These are phyloP conservation scores for Orestias chungarensis DNA, from an alignment of 2,797 vertebrate genomes.

Conservation along the genomic window DNA sequence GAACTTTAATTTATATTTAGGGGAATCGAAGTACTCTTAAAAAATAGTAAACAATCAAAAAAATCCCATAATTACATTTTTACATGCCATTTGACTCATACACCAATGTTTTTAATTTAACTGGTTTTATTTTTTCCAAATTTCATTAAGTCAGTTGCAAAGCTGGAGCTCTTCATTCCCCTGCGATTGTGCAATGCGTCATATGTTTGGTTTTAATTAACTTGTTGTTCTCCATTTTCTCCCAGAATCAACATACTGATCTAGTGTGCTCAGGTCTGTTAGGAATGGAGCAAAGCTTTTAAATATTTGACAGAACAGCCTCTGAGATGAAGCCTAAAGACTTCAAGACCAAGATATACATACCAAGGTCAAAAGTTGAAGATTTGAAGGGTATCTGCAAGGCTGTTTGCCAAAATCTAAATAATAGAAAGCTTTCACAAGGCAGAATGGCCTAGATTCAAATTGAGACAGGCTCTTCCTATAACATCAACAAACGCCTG, in stretches of 20 bases:
- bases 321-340: constrained; percentile 33
- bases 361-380: constrained; percentile 10
- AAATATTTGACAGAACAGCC: constrained; percentile 9
- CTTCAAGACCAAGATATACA: constrained; percentile 21
- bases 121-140: constrained; percentile 4
- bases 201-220: constrained; percentile 5
- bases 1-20: background rate
- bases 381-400: constrained; percentile 19
- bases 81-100: constrained; percentile 4
- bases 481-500: constrained; percentile 28
- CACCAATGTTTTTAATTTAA: constrained; percentile 1
- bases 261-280: background rate
- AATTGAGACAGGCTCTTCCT: constrained; percentile 6
- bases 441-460: constrained; percentile 21
- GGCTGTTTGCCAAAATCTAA: constrained; percentile 2
- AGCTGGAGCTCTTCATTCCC: background rate
- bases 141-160: background rate
- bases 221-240: constrained; percentile 1
- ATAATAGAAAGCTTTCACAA: constrained; percentile 24
- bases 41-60: constrained; percentile 1
- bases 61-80: constrained; percentile 29
- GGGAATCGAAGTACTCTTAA: background rate
- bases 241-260: constrained; percentile 3
- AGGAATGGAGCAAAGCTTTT: constrained; percentile 1
- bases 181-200: background rate